Conservation (phyloP, 2,113 vertebrate genomes). For the Gambusia holbrooki region DNA sequence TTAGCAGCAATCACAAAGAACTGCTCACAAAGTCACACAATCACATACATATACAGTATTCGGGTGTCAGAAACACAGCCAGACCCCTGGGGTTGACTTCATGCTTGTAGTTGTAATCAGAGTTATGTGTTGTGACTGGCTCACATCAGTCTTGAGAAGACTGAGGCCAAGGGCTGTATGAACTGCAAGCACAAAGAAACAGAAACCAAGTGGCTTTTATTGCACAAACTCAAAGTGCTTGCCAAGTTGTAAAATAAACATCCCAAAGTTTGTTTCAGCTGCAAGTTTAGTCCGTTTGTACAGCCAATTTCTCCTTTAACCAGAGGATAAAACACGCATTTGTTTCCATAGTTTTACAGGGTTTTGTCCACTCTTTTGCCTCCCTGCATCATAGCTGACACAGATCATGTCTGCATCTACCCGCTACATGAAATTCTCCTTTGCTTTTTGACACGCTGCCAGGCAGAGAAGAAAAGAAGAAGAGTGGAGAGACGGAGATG, state of each 20-base stretch:
- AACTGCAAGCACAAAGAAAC: conserved; percentile 57
- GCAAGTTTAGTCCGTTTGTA: neutral
- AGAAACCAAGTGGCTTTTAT: conserved; percentile 54
- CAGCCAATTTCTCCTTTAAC: conserved; percentile 34
- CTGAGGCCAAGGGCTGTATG: conserved; percentile 62
- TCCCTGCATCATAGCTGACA: conserved; percentile 58
- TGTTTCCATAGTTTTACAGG: conserved; percentile 41
- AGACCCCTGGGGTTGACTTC: conserved; percentile 42
- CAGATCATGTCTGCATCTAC: conserved; percentile 52
- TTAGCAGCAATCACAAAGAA: conserved; percentile 53
- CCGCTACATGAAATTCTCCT: conserved; percentile 65
- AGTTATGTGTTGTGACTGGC: conserved; percentile 64
- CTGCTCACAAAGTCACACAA: conserved; percentile 42
- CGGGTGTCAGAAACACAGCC: conserved; percentile 29
- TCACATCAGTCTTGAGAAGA: conserved; percentile 56
- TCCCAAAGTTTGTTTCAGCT: conserved; percentile 52
- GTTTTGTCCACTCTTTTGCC: conserved; percentile 56
- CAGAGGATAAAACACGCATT: conserved; percentile 51
- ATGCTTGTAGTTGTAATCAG: conserved; percentile 48
- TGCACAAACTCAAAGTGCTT: conserved; percentile 51
- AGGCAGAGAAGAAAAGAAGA: conserved; percentile 16
- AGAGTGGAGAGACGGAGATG: conserved; percentile 27
- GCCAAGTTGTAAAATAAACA: conserved; percentile 70
- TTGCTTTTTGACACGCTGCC: conserved; percentile 50
- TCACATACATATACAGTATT: conserved; percentile 34